Base-by-base conservation (phyloP, 1,140 invertebrate genomes). In the Drusus annulatus region DNA sequence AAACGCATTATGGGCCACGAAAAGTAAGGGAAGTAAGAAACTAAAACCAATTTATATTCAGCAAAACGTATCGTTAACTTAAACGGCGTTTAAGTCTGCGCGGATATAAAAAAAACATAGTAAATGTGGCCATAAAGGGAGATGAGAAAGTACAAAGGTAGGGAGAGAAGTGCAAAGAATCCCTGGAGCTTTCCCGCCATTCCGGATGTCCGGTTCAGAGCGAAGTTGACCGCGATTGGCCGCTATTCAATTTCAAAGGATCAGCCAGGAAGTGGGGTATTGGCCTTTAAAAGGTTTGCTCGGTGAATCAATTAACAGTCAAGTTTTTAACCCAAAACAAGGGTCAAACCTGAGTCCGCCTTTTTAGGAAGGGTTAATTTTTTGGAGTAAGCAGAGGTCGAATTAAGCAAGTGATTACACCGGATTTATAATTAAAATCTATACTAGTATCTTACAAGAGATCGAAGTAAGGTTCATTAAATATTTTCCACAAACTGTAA, bases 231-330 rank as follows among this genome's bases (percentile, higher is more conserved):
- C 80, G 69, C 56, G 76, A 81, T 81, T 81, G 80, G 80, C 76
- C 69, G 25, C 76, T 63, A 81, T 81, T 81, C 80, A 81, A 81
- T 81, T 81, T 78, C 75, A 81, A 81, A 81, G 80, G 76, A 74
- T 73, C 76, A 45, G 21, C 17, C 79, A 52, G 80, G 80, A 81
- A 74, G 80, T 54, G 31, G 51, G 60, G 69, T 74, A 58, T 68
- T 51, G 23, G 54, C 52, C 79, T 50, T 56, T 45, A 52, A 73
- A 78, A 74, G 62, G 76, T 74, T 78, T 75, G 58, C 36, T 25
- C 50, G 45, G 52, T 76, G 80, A 81, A 78, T 81, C 76, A 78
- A 81, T 81, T 81, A 81, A 81, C 65, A 63, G 52, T 58, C 36
- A 52, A 78, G 50, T 71, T 71, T 77, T 74, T 74, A 25, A 56